Base-by-base conservation (phyloP, 2,113 vertebrate species). In the Periophthalmodon schlosseri region DNA sequence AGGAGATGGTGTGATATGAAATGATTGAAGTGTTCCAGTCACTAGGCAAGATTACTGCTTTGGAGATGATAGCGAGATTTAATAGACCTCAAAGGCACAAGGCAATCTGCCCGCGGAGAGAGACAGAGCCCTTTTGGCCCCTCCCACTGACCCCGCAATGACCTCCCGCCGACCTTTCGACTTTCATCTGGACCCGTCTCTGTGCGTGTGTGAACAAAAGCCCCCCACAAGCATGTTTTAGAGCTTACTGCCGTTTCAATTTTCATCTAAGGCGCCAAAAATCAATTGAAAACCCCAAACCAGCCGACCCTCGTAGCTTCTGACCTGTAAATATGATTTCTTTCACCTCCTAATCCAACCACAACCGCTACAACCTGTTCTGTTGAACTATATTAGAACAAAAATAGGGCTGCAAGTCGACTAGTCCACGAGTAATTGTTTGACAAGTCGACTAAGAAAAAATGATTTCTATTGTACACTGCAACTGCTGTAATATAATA, bases 21-120 rank as follows among this genome's bases (percentile, higher is more conserved):
- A 78, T 86, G 84, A 91, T 86, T 89, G 90, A 88, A 83, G 80
- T 78, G 84, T 88, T 88, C 80, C 69, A 76, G 78, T 87, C 66
- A 49, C 65, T 84, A 74, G 77, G 77, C 71, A 76, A 84, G 87
- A 90, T 89, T 85, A 91, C 84, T 75, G 84, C 75, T 85, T 88
- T 78, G 54, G 77, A 91, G 87, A 89, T 87, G 85, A 88, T 80
- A 67, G 83, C 78, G 10, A 83, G 86, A 89, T 87, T 89, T 91
- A 88, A 90, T 89, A 88, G 83, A 90, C 78, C 81, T 81, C 60
- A 28, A 76, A 75, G 73, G 82, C 73, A 49, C 80, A 80, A 80
- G 84, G 80, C 74, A 82, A 80, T 86, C 79, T 73, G 44, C 46
- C 84, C 77, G 68, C 72, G 28, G 21, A 46, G 69, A 44, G 54